A percentile compares a stretch with the other conserved stretches of the same genome.
Conservation (phyloP, 1,140 invertebrate genomes). For the Drosophila miranda region DNA sequence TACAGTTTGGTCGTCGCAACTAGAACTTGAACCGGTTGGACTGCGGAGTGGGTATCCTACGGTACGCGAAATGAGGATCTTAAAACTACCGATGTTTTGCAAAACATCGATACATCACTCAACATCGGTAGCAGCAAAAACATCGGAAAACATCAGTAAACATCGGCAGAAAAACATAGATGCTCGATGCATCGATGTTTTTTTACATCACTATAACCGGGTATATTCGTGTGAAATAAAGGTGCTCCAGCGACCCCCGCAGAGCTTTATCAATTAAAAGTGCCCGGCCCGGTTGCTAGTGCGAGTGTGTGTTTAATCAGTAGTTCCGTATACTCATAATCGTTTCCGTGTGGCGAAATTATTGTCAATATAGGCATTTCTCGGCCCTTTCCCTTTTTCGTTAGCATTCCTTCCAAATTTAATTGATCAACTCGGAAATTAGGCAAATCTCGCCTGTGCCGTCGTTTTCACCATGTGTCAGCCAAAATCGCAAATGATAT, state of each 20-base stretch:
- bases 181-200: too few species aligned
- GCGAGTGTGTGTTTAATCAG: not conserved
- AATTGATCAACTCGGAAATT: slow-evolving; percentile 21
- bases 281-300: not conserved
- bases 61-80: too few species aligned
- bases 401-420: slow-evolving; percentile 1
- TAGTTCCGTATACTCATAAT: slow-evolving; percentile 9
- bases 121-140: too few species aligned
- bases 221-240: slow-evolving; percentile 1
- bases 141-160: too few species aligned
- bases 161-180: too few species aligned
- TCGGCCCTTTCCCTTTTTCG: slow-evolving; percentile 3
- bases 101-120: too few species aligned
- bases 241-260: slow-evolving; percentile 2
- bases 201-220: too few species aligned
- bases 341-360: slow-evolving; percentile 25
- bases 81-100: too few species aligned
- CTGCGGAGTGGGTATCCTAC: too few species aligned
- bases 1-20: too few species aligned
- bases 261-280: slow-evolving; percentile 15
- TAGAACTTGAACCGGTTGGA: too few species aligned
- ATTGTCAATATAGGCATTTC: slow-evolving; percentile 23
- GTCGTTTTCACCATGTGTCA: slow-evolving; percentile 29
- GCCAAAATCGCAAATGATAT: slow-evolving; percentile 18
- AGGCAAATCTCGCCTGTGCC: slow-evolving; percentile 9